A percentile compares a stretch with the other conserved stretches of the same genome.
phyloP scores from a whole-genome alignment of 2,888 invertebrate genomes.

The Hetaerina titia region DNA sequence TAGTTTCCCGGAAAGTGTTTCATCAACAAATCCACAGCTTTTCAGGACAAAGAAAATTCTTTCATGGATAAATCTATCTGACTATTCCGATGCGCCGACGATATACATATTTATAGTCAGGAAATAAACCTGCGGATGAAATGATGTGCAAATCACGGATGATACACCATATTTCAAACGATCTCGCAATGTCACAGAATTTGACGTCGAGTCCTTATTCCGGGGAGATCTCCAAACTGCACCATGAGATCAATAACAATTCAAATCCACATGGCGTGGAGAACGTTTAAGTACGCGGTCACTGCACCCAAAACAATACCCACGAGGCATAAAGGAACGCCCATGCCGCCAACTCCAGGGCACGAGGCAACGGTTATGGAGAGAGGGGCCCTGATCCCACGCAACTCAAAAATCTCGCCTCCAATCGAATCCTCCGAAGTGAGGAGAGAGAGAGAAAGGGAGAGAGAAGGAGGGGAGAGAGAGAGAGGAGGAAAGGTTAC shows the following conservation, averaged over 20 bases:
- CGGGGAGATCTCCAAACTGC: background rate
- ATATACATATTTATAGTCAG: no score
- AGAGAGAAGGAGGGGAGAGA: background rate
- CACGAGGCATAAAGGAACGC: background rate
- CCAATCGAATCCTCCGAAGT: slow-evolving; percentile 33
- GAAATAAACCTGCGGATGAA: no score
- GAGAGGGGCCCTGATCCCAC: slow-evolving; percentile 40
- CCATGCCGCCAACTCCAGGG: background rate
- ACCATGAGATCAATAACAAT: no score
- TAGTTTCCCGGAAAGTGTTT: no score
- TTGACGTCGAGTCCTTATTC: background rate
- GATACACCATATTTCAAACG: no score
- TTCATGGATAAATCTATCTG: no score
- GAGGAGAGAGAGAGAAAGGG: background rate
- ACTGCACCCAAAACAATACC: slow-evolving; percentile 62
- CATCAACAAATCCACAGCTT: no score
- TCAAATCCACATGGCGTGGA: background rate
- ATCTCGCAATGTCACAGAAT: no score
- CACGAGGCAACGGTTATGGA: slow-evolving; percentile 21
- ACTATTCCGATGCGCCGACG: no score
- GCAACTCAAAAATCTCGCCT: slow-evolving; percentile 28
- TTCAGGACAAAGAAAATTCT: no score
- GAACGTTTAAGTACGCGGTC: background rate
- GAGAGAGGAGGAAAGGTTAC: background rate
- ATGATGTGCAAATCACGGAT: no score